phyloP scores from a whole-genome alignment of 2,113 vertebrate species.

The Zonotrichia leucophrys region DNA sequence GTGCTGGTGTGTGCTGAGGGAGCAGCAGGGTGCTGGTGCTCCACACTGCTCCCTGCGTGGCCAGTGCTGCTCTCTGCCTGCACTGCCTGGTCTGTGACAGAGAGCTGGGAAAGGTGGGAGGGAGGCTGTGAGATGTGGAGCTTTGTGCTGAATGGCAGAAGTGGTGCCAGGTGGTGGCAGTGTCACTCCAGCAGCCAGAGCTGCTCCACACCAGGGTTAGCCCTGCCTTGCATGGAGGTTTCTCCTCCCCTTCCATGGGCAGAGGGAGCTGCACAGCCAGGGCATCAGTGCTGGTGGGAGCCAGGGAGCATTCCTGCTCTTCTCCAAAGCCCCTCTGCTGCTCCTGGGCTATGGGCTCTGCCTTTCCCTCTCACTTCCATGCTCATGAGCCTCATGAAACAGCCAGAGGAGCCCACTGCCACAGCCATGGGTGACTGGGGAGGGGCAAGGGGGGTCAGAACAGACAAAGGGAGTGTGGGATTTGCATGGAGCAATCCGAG shows the following conservation, averaged over 20 bases:
- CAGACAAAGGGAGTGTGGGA: rapidly evolving
- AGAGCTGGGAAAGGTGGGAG: not conserved
- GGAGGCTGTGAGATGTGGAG: not conserved
- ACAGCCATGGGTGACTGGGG: not conserved
- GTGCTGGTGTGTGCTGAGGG: not conserved
- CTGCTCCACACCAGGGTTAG: rapidly evolving
- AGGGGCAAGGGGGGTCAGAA: not conserved
- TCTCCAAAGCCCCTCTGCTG: not conserved
- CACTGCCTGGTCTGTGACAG: rapidly evolving
- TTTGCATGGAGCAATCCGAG: not conserved
- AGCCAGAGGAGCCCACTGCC: not conserved
- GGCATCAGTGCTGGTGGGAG: not conserved
- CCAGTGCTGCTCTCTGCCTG: not conserved
- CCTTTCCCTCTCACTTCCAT: not conserved
- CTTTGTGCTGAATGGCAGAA: not conserved
- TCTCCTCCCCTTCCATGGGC: not conserved
- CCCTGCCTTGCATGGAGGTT: rapidly evolving
- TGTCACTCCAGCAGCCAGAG: not conserved
- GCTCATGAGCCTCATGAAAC: not conserved
- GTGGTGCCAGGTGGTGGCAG: conserved; percentile 23
- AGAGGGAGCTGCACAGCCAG: not conserved
- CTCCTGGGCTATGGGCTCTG: not conserved
- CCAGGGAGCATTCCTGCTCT: not conserved
- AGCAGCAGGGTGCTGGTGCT: not conserved
- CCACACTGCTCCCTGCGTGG: rapidly evolving